Conservation (phyloP, 2,888 invertebrate species). For the Harpalus rubripes region DNA sequence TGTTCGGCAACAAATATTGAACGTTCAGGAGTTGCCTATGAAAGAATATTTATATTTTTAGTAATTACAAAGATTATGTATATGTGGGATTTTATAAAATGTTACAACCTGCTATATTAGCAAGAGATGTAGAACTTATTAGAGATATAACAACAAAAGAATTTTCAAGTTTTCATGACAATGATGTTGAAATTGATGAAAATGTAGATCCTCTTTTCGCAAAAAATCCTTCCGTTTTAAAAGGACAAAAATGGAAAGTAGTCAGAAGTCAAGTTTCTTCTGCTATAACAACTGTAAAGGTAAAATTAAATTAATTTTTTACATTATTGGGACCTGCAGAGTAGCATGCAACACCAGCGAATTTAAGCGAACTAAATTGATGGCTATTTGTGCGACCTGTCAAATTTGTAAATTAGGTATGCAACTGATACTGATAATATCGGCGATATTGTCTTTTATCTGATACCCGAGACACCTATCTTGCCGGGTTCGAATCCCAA, state of each 20-base stretch:
- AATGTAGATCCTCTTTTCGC: constrained; percentile 77
- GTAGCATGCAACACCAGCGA: too few relatives aligned
- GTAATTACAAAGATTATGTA: constrained; percentile 72
- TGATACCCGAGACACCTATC: too few relatives aligned
- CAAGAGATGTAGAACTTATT: constrained; percentile 74
- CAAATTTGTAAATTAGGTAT: too few relatives aligned
- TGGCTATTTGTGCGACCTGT: too few relatives aligned
- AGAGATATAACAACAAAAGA: constrained; percentile 74
- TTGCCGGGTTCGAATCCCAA: too few relatives aligned
- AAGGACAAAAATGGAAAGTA: constrained; percentile 78
- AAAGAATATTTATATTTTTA: constrained; percentile 67
- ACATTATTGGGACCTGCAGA: background rate
- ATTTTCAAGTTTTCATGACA: constrained; percentile 75
- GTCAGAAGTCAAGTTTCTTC: constrained; percentile 78
- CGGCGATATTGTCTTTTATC: too few relatives aligned
- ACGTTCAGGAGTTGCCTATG: too few relatives aligned
- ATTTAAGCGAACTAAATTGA: too few relatives aligned
- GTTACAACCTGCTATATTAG: constrained; percentile 72
- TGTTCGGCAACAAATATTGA: too few relatives aligned
- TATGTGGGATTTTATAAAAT: constrained; percentile 75
- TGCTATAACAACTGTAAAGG: constrained; percentile 78
- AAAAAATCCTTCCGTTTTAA: constrained; percentile 78
- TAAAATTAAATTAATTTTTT: constrained; percentile 69
- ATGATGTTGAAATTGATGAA: constrained; percentile 75
- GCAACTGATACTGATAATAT: too few relatives aligned